These are phyloP conservation scores for Lasioglossum zephyrum DNA, from an alignment of 2,888 invertebrate species.

Conservation along the genomic window DNA sequence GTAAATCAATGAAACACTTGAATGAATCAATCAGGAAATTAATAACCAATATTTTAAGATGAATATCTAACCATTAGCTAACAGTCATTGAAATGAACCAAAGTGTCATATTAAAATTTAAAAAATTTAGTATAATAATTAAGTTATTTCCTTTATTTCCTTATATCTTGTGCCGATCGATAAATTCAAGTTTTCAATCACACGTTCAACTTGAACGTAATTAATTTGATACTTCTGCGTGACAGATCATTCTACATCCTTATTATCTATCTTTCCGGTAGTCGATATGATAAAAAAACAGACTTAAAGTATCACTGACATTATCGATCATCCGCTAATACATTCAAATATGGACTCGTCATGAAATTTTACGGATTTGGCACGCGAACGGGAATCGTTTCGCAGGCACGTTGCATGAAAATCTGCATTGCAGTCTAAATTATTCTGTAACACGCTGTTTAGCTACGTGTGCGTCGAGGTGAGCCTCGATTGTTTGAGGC, in stretches of 20 bases:
- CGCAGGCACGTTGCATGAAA: conserved; percentile 67
- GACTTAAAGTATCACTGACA: neutral
- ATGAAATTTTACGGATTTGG: conserved; percentile 53
- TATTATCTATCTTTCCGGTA: neutral
- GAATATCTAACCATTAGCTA: too few relatives aligned
- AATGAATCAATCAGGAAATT: too few relatives aligned
- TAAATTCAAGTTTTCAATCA: neutral
- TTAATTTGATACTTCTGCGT: neutral
- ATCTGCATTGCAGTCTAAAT: conserved; percentile 77
- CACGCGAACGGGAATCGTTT: conserved; percentile 61
- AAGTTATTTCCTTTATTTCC: neutral
- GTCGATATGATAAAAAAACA: neutral
- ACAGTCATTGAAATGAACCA: neutral
- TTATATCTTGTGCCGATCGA: neutral
- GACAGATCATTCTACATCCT: neutral
- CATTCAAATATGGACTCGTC: conserved; percentile 24
- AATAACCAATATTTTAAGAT: too few relatives aligned
- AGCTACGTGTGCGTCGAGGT: conserved; percentile 47
- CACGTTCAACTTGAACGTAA: neutral
- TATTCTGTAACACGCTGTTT: conserved; percentile 59
- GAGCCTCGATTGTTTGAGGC: conserved; percentile 60
- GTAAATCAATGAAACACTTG: too few relatives aligned
- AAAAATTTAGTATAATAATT: neutral
- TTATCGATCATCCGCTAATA: conserved; percentile 26
- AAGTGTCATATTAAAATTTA: neutral